Base-by-base conservation (phyloP, 2,113 vertebrate species). In the Xenus cinereus region DNA sequence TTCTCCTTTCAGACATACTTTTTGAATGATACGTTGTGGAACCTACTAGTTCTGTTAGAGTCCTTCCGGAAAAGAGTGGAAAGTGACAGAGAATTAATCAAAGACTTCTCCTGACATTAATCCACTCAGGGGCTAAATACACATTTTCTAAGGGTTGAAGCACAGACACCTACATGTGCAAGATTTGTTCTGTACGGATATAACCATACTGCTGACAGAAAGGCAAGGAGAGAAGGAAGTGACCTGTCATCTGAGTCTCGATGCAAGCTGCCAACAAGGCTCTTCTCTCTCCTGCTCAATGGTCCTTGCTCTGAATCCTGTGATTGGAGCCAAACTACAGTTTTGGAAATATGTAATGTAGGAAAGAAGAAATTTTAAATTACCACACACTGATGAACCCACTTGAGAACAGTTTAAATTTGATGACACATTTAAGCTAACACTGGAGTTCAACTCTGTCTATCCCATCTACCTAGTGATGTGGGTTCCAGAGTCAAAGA, bases 11-110 rank as follows among this genome's bases (percentile, higher is more conserved):
- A 76, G 63, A 0, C 0, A 0, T 1, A 72, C 33, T 19, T 86
- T 94, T 87, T 92, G 43, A 84, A 51, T 2, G 6, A 59, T n/a
- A 30, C 17, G 86, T 84, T 78, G 27, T 35, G 35, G 53, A 82
- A 75, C 14, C 39, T 85, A 20, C 23, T 46, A 43, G 24, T 66
- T 86, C 26, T 83, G 37, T 84, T 45, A 67, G 20, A 80, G n/a
- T 57, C n/a, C 23, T 85, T 89, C 71, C 84, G 73, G 48, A 67
- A 94, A 87, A 78, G 46, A 74, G 19, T 24, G 23, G 72, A 93
- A 84, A 30, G 28, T 74, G 60, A 54, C 37, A 92, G 51, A 68
- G 28, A 77, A 89, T 87, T 67, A 80, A 90, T 73, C 54, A 83
- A 72, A 71, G 75, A 39, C 37, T 66, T 82, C 53, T 68, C 16